Percentiles rank a stretch among this genome's conserved stretches.
Evolutionary conservation across 2,797 vertebrate genomes (phyloP).

Genomic region (Smutsia temminckii): DNA sequence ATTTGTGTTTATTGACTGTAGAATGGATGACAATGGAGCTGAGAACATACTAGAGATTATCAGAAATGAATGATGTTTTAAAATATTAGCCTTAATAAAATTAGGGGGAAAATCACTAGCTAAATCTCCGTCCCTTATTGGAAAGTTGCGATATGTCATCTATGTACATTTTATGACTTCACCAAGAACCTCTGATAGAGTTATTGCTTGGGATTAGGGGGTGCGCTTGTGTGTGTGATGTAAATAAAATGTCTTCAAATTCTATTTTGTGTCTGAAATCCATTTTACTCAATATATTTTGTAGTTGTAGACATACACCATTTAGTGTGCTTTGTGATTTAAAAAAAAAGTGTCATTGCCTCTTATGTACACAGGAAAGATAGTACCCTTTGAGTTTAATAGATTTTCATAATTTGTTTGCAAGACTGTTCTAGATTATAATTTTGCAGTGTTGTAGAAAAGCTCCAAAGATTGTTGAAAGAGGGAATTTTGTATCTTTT

Average conservation of each 20-base stretch:
- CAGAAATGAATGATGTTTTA: slow-evolving; percentile 14
- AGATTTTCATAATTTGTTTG: slow-evolving; percentile 54
- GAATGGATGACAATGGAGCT: background rate
- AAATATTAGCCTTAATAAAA: background rate
- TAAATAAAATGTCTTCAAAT: slow-evolving; percentile 21
- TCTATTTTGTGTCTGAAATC: slow-evolving; percentile 13
- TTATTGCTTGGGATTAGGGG: background rate
- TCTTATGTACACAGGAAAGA: slow-evolving; percentile 34
- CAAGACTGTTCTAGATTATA: slow-evolving; percentile 24
- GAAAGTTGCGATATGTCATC: background rate
- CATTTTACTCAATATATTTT: slow-evolving; percentile 24
- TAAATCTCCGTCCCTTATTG: background rate
- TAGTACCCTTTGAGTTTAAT: slow-evolving; percentile 34
- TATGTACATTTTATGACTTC: background rate
- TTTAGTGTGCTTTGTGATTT: slow-evolving; percentile 12
- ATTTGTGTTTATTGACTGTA: background rate
- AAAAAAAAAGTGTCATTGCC: background rate
- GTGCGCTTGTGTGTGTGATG: background rate
- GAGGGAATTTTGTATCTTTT: slow-evolving; percentile 33
- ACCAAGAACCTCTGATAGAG: background rate
- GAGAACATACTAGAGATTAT: background rate
- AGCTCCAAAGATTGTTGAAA: slow-evolving; percentile 38
- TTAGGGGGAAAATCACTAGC: background rate
- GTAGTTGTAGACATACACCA: background rate
- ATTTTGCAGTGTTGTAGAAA: slow-evolving; percentile 48